These are phyloP conservation scores for Tragelaphus imberbis DNA, from an alignment of 2,113 vertebrate species.

Conservation along the genomic window DNA sequence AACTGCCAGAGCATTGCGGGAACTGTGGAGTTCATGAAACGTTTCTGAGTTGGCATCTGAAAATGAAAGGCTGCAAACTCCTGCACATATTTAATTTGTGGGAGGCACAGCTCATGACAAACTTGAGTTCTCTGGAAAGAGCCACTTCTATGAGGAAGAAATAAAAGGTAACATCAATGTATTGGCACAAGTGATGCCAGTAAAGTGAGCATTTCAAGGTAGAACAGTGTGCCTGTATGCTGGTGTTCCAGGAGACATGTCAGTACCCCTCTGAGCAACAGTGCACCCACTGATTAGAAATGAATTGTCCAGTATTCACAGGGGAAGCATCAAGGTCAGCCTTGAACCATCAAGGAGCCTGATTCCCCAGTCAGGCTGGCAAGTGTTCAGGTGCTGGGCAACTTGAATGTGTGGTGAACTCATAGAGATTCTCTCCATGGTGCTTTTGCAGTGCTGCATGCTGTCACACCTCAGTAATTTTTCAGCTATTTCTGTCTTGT, in stretches of 20 bases:
- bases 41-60: not conserved
- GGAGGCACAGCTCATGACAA: not conserved
- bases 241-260: not conserved
- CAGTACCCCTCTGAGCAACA: not conserved
- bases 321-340: not conserved
- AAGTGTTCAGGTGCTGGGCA: not conserved
- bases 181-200: not conserved
- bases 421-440: not conserved
- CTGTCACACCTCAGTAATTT: not conserved
- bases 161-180: not conserved
- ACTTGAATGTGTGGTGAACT: not conserved
- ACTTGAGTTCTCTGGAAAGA: not conserved
- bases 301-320: not conserved
- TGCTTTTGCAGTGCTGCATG: not conserved
- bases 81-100: not conserved
- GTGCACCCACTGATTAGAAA: not conserved
- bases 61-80: not conserved
- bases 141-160: not conserved
- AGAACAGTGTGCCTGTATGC: not conserved
- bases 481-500: not conserved
- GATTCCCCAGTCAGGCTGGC: not conserved
- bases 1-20: not conserved
- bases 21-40: fast-evolving
- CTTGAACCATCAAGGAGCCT: not conserved
- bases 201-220: fast-evolving